Conservation (phyloP, 2,888 invertebrate genomes). For the Leuctra nigra region DNA sequence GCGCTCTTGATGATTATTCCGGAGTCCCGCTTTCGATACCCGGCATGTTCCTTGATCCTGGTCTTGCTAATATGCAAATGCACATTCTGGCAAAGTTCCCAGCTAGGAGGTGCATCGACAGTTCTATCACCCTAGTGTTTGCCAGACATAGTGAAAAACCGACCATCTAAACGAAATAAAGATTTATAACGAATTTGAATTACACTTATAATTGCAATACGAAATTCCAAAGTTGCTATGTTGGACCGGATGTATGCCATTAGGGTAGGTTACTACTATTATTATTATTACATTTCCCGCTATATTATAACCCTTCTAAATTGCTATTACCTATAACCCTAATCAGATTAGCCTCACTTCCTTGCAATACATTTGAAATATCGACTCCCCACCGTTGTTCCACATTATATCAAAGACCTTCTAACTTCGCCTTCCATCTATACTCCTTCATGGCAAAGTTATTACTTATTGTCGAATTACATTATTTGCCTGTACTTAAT, state of each 20-base stretch:
- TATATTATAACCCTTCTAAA: constrained; percentile 2
- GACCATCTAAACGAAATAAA: no score
- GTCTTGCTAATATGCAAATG: no score
- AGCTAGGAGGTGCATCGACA: no score
- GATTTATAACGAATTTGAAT: background rate
- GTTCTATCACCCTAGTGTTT: no score
- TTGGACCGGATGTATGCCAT: constrained; percentile 7
- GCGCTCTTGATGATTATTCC: no score
- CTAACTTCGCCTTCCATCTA: background rate
- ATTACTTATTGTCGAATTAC: no score
- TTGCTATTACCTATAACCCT: constrained; percentile 14
- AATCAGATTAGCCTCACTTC: constrained; percentile 7
- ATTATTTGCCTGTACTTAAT: no score
- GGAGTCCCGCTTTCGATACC: no score
- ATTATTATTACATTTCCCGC: background rate
- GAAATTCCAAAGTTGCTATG: background rate
- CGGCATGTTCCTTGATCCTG: no score
- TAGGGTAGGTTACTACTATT: background rate
- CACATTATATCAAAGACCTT: constrained; percentile 3
- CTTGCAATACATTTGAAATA: constrained; percentile 10
- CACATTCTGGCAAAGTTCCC: no score
- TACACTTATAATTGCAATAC: background rate
- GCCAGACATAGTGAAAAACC: no score
- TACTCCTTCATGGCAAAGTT: no score
- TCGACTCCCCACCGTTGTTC: background rate